Conservation (phyloP, 2,113 vertebrate species). For the Manacus vitellinus region DNA sequence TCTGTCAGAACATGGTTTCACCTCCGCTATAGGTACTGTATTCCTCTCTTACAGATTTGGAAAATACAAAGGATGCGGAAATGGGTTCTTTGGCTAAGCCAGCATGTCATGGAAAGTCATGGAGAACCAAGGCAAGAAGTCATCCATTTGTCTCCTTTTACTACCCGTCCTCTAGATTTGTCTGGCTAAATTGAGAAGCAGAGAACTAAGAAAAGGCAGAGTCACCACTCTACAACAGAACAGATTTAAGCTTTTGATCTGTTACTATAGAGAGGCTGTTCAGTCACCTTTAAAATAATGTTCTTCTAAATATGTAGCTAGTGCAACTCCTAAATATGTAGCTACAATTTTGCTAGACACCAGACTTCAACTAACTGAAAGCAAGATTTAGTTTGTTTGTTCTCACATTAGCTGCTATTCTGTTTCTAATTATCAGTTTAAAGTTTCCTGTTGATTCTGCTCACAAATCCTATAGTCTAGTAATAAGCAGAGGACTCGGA, state of each 20-base stretch:
- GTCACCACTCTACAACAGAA: background rate
- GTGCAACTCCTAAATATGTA: constrained; percentile 9
- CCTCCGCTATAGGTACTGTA: background rate
- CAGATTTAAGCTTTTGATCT: constrained; percentile 1
- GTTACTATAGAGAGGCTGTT: constrained; percentile 29
- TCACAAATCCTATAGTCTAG: background rate
- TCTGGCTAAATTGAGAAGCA: background rate
- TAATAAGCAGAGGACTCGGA: background rate
- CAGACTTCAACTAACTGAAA: background rate
- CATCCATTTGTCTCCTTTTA: background rate
- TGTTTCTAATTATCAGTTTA: constrained; percentile 31
- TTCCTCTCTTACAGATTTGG: background rate
- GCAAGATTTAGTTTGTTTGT: background rate
- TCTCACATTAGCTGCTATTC: constrained; percentile 30
- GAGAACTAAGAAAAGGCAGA: constrained; percentile 16
- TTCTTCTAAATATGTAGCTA: constrained; percentile 24
- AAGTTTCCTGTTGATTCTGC: background rate
- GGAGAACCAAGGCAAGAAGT: background rate
- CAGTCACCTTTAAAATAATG: constrained; percentile 24
- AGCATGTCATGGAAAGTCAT: background rate
- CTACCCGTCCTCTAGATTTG: background rate
- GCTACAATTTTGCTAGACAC: background rate
- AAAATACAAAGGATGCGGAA: background rate
- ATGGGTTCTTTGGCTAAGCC: background rate
- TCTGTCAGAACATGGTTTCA: background rate